A percentile compares a stretch with the other conserved stretches of the same genome.
These are phyloP conservation scores for Drosophila nigrodunni DNA, from an alignment of 1,140 invertebrate genomes.

Conservation along the genomic window DNA sequence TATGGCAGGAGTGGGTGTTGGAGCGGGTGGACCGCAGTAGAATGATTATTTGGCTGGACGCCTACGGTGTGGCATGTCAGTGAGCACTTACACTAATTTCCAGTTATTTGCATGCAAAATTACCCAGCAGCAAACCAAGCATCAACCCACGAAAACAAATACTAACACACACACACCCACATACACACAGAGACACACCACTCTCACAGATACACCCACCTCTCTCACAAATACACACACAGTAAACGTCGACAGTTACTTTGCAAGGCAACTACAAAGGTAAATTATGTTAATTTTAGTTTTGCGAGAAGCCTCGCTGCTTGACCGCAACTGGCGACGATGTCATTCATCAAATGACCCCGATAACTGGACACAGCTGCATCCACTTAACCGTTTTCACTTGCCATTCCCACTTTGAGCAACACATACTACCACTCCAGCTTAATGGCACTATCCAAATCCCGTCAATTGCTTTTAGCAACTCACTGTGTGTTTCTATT, in stretches of 20 bases:
- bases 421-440: not conserved
- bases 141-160: slow-evolving; percentile 19
- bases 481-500: not conserved
- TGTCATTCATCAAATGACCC: slow-evolving; percentile 73
- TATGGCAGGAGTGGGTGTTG: not conserved
- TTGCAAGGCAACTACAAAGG: slow-evolving; percentile 46
- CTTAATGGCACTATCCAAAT: not conserved
- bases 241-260: slow-evolving; percentile 15
- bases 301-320: slow-evolving; percentile 26
- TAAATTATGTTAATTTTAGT: slow-evolving; percentile 73
- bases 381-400: not conserved
- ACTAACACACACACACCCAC: slow-evolving; percentile 27
- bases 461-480: slow-evolving; percentile 8
- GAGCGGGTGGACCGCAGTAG: not conserved
- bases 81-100: slow-evolving; percentile 82
- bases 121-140: slow-evolving; percentile 53
- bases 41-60: not conserved
- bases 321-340: slow-evolving; percentile 44
- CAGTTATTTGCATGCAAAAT: slow-evolving; percentile 83
- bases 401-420: no score
- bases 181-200: slow-evolving; percentile 27
- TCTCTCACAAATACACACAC: slow-evolving; percentile 30
- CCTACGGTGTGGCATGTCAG: slow-evolving; percentile 68
- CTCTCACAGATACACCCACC: slow-evolving; percentile 29
- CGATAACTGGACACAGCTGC: slow-evolving; percentile 44